Evolutionary conservation across 2,113 vertebrate species (phyloP).

Genomic region (Notechis scutatus): DNA sequence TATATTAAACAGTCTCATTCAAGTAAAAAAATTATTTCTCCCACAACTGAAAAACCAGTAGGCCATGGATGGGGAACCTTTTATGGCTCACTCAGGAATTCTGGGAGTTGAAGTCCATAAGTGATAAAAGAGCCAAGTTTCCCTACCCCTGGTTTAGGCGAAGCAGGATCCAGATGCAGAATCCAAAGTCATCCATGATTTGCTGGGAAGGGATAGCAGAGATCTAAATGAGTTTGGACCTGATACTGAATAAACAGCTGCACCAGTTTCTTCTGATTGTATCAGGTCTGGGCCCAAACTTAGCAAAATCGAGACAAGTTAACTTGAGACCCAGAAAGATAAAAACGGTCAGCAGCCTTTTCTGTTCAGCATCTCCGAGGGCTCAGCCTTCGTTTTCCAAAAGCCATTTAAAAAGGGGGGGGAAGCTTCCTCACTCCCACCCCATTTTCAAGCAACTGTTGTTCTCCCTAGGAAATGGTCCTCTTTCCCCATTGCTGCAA

Average conservation of each 20-base stretch:
- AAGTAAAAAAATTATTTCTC: no score
- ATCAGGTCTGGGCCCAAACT: neutral
- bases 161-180: neutral
- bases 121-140: no score
- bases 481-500: neutral
- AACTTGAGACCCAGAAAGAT: neutral
- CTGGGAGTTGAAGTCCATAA: no score
- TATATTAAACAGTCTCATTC: no score
- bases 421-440: neutral
- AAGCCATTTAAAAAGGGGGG: neutral
- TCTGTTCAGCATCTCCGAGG: neutral
- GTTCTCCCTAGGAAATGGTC: neutral
- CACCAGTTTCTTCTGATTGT: slow-evolving; percentile 10
- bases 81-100: no score
- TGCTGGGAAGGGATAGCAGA: neutral
- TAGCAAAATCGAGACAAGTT: neutral
- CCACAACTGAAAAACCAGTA: no score
- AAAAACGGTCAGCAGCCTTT: neutral
- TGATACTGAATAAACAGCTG: neutral
- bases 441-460: neutral
- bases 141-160: no score
- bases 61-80: no score
- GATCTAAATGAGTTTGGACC: neutral
- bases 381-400: neutral
- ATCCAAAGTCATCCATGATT: slow-evolving; percentile 3